Evolutionary conservation across 2,888 invertebrate species (phyloP).

Genomic region (Plebejus melissa): DNA sequence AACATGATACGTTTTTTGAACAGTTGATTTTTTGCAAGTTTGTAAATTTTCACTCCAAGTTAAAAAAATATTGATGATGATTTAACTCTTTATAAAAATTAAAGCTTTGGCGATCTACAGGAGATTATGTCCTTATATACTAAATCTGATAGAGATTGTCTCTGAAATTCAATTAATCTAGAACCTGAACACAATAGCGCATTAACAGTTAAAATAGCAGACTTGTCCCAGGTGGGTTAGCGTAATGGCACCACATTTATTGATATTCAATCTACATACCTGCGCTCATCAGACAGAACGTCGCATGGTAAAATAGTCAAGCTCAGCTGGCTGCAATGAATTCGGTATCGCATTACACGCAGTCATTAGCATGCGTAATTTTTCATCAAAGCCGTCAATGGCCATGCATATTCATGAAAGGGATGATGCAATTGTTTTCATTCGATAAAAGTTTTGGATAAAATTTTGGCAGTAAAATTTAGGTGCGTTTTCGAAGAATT

Average conservation of each 20-base stretch:
- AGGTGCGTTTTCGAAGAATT: not conserved
- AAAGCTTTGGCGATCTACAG: not conserved
- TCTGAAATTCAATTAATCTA: not conserved
- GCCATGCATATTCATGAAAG: conserved; percentile 53
- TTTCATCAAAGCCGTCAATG: conserved; percentile 47
- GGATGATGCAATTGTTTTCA: conserved; percentile 42
- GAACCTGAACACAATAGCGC: not conserved
- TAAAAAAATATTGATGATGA: not conserved
- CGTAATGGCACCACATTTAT: conserved; percentile 7
- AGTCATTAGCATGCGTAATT: conserved; percentile 50
- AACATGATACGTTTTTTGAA: not conserved
- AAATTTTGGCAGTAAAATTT: not conserved
- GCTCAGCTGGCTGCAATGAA: conserved; percentile 44
- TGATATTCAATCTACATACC: conserved; percentile 24
- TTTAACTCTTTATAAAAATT: too few species aligned
- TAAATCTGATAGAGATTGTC: too few species aligned
- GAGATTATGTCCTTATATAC: not conserved
- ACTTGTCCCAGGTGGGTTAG: not conserved
- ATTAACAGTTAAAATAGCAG: not conserved
- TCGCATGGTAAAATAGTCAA: conserved; percentile 32
- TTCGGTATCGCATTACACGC: conserved; percentile 42
- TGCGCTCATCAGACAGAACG: conserved; percentile 22
- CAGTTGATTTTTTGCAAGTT: not conserved
- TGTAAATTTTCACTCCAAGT: not conserved
- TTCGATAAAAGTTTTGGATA: conserved; percentile 30